Percentiles rank a stretch among this genome's conserved stretches.
phyloP scores from a whole-genome alignment of 2,113 vertebrate genomes.

The Mesocricetus auratus region DNA sequence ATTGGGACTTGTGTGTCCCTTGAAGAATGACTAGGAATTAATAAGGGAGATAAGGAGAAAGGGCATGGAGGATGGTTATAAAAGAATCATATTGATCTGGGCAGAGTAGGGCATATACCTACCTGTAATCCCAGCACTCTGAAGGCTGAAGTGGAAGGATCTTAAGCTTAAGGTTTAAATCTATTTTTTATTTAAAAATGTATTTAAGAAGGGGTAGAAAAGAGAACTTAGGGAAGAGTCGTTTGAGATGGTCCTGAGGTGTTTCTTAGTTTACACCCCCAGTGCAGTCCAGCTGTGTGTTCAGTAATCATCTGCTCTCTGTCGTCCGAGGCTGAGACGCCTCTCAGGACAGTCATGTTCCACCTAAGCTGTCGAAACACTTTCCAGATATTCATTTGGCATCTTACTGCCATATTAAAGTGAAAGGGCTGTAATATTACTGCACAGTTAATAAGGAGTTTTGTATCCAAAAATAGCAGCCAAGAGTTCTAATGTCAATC shows the following conservation, averaged over 20 bases:
- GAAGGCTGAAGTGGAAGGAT: background rate
- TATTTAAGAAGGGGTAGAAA: background rate
- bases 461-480: slow-evolving; percentile 63
- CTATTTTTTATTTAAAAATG: background rate
- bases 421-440: slow-evolving; percentile 36
- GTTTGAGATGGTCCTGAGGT: too few species aligned
- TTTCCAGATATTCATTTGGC: slow-evolving; percentile 15
- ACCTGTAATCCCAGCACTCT: background rate
- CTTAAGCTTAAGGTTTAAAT: background rate
- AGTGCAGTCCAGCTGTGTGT: background rate
- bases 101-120: background rate
- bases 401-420: slow-evolving; percentile 38
- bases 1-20: background rate
- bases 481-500: slow-evolving; percentile 14
- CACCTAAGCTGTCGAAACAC: background rate
- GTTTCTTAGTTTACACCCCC: background rate
- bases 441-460: slow-evolving; percentile 19
- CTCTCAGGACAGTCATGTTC: background rate
- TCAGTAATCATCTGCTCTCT: background rate
- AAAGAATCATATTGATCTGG: background rate
- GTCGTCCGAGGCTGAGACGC: background rate
- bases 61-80: background rate
- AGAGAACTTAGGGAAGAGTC: background rate
- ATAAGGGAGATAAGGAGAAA: background rate
- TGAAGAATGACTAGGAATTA: background rate